Evolutionary conservation across 2,113 vertebrate genomes (phyloP).

Genomic region (Naja naja): DNA sequence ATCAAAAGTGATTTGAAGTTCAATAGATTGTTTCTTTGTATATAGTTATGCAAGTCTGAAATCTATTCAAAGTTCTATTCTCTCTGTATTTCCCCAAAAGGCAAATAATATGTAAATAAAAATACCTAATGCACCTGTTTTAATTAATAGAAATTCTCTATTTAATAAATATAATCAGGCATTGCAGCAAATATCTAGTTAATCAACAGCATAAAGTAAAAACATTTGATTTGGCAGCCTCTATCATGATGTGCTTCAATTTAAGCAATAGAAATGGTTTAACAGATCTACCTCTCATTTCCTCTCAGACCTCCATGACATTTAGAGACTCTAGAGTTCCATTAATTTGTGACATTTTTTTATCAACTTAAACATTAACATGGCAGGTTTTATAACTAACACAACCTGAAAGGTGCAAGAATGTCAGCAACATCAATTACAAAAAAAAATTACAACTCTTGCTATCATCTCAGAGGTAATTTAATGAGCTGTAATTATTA

Average conservation of each 20-base stretch:
- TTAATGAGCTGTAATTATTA: slow-evolving; percentile 62
- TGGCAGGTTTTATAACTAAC: slow-evolving; percentile 62
- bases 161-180: slow-evolving; percentile 44
- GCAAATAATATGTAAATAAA: not conserved
- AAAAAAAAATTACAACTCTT: slow-evolving; percentile 55
- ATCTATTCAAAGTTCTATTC: not conserved
- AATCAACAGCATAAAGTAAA: slow-evolving; percentile 7
- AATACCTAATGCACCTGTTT: slow-evolving; percentile 19
- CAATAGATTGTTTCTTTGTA: not conserved
- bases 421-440: slow-evolving; percentile 64
- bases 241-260: slow-evolving; percentile 17
- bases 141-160: slow-evolving; percentile 26
- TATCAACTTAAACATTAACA: slow-evolving; percentile 57
- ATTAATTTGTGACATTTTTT: slow-evolving; percentile 63
- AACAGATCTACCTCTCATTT: slow-evolving; percentile 49
- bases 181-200: slow-evolving; percentile 27
- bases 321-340: slow-evolving; percentile 57
- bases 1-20: not conserved
- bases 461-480: slow-evolving; percentile 61
- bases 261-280: slow-evolving; percentile 35
- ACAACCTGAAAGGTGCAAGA: slow-evolving; percentile 57
- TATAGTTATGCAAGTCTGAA: not conserved
- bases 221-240: slow-evolving; percentile 28
- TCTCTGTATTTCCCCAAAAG: not conserved
- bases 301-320: slow-evolving; percentile 50